A percentile compares a stretch with the other conserved stretches of the same genome.
Conservation (phyloP, 2,888 invertebrate species). For the Teinopalpus imperialis region DNA sequence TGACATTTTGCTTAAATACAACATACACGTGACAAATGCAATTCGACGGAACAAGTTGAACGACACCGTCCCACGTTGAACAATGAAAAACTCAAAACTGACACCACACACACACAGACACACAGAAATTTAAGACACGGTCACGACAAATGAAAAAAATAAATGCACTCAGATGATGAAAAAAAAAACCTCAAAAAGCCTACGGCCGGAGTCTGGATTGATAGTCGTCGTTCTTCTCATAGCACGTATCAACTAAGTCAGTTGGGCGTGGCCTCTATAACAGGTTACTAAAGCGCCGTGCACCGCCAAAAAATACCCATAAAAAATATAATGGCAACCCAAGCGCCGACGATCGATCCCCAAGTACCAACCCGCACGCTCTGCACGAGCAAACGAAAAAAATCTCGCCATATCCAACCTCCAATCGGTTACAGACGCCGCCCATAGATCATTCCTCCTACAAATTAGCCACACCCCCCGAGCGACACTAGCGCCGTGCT, state of each 20-base stretch:
- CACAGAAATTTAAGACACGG: slow-evolving; percentile 58
- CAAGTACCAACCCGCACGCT: slow-evolving; percentile 70
- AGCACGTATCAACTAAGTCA: slow-evolving; percentile 59
- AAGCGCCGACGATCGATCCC: slow-evolving; percentile 73
- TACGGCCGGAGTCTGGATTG: slow-evolving; percentile 69
- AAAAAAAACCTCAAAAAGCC: slow-evolving; percentile 63
- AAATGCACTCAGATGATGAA: slow-evolving; percentile 50
- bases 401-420: slow-evolving; percentile 54
- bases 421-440: slow-evolving; percentile 55
- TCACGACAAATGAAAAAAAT: slow-evolving; percentile 63
- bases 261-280: slow-evolving; percentile 73
- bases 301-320: slow-evolving; percentile 79
- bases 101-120: slow-evolving; percentile 57
- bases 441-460: slow-evolving; percentile 56
- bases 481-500: slow-evolving; percentile 57
- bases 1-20: neutral
- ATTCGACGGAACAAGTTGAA: slow-evolving; percentile 4
- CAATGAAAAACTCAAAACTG: slow-evolving; percentile 35
- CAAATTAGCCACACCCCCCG: slow-evolving; percentile 49
- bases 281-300: slow-evolving; percentile 75
- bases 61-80: slow-evolving; percentile 2
- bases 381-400: slow-evolving; percentile 70
- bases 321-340: slow-evolving; percentile 79
- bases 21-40: slow-evolving; percentile 17
- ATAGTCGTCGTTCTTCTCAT: slow-evolving; percentile 58